A percentile compares a stretch with the other conserved stretches of the same genome.
Evolutionary conservation across 1,140 invertebrate species (phyloP).

Genomic region (Hylyphantes graminicola): DNA sequence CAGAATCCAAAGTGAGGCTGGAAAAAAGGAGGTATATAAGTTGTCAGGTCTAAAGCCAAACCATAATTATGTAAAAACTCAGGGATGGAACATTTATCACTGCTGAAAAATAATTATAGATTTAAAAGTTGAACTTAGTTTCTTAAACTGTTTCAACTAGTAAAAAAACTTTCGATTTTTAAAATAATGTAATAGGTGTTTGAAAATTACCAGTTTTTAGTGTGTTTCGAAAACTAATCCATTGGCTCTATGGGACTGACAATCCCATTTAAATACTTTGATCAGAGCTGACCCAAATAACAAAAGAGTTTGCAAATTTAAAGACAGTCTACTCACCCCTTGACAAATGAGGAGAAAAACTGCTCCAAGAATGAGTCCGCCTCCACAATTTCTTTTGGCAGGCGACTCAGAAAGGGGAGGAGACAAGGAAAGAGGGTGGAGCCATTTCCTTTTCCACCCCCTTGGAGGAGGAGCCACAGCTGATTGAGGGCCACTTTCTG

Average conservation of each 20-base stretch:
- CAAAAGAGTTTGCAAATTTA: no score
- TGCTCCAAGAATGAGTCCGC: constrained; percentile 65
- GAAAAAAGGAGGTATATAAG: constrained; percentile 19
- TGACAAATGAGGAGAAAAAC: constrained; percentile 28
- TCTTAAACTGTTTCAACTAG: no score
- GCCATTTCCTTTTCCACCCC: constrained; percentile 78
- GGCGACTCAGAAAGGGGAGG: constrained; percentile 78
- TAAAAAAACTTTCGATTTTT: neutral
- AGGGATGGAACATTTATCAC: no score
- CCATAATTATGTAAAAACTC: no score
- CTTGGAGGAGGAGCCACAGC: constrained; percentile 75
- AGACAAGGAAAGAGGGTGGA: constrained; percentile 78
- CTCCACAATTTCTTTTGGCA: constrained; percentile 71
- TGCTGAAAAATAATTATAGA: no score
- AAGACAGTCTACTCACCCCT: constrained; percentile 12
- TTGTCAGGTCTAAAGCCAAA: no score
- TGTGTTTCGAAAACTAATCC: no score
- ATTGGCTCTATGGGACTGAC: no score
- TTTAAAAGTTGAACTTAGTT: neutral
- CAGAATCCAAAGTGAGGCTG: constrained; percentile 70
- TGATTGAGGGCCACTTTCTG: constrained; percentile 79
- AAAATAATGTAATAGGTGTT: no score
- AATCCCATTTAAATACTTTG: neutral
- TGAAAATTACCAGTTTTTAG: no score
- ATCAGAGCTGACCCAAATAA: no score